Conservation (phyloP, 2,113 vertebrate genomes). For the Sander vitreus region DNA sequence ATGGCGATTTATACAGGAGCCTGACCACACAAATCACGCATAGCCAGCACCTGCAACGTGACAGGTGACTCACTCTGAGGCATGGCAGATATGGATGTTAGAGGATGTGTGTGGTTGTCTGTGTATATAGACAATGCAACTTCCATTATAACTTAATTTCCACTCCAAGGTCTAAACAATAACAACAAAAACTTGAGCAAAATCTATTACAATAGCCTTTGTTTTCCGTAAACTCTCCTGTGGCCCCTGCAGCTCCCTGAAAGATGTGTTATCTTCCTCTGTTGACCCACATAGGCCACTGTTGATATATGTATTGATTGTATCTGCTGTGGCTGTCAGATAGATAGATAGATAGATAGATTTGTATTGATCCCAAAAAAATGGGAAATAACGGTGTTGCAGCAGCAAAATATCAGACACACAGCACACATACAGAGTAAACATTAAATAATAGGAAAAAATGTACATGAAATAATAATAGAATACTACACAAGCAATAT, state of each 20-base stretch:
- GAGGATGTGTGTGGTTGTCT: slow-evolving; percentile 27
- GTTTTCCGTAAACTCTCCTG: slow-evolving; percentile 60
- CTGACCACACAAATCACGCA: slow-evolving; percentile 83
- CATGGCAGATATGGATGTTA: slow-evolving; percentile 53
- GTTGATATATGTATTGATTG: slow-evolving; percentile 81
- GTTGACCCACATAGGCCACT: slow-evolving; percentile 74
- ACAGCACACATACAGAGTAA: no score
- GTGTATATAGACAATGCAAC: slow-evolving; percentile 56
- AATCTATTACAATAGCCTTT: slow-evolving; percentile 59
- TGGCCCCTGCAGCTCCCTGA: slow-evolving; percentile 40
- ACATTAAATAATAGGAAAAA: no score
- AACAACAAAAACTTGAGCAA: slow-evolving; percentile 48
- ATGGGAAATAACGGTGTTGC: no score
- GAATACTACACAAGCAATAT: no score
- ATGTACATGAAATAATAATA: no score
- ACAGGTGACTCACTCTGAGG: slow-evolving; percentile 67
- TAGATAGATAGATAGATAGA: no score
- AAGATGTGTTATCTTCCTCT: slow-evolving; percentile 64
- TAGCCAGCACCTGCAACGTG: slow-evolving; percentile 74
- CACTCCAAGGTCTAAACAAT: slow-evolving; percentile 54
- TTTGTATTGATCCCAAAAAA: no score
- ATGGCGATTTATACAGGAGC: slow-evolving; percentile 84
- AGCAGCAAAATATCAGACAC: no score
- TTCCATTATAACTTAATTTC: slow-evolving; percentile 60
- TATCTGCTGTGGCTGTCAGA: slow-evolving; percentile 71